These are phyloP conservation scores for Gorsachius magnificus DNA, from an alignment of 2,797 vertebrate species.

Conservation along the genomic window DNA sequence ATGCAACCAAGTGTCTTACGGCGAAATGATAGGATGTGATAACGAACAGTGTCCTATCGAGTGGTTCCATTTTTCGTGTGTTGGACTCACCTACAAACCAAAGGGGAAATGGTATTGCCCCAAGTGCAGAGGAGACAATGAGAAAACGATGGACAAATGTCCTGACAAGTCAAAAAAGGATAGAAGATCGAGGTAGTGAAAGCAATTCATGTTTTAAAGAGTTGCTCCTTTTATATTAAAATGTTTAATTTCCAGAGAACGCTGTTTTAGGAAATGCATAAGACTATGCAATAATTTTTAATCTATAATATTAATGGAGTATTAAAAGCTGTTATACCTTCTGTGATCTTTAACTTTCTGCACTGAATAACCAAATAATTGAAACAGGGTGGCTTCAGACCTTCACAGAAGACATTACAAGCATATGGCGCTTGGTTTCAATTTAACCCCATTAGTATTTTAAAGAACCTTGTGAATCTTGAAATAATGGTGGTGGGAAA, in stretches of 20 bases:
- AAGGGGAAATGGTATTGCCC: slow-evolving; percentile 99
- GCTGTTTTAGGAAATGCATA: slow-evolving; percentile 81
- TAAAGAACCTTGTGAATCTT: slow-evolving; percentile 42
- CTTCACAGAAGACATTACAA: slow-evolving; percentile 64
- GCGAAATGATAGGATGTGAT: slow-evolving; percentile 98
- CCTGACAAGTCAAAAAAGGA: slow-evolving; percentile 97
- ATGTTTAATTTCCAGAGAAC: slow-evolving; percentile 65
- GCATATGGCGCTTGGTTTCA: slow-evolving; percentile 14
- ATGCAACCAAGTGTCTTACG: slow-evolving; percentile 96
- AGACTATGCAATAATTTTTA: slow-evolving; percentile 87
- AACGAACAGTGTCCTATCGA: slow-evolving; percentile 97
- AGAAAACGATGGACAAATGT: slow-evolving; percentile 99
- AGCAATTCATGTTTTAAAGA: slow-evolving; percentile 70
- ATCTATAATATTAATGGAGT: slow-evolving; percentile 79
- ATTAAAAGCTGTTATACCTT: slow-evolving; percentile 81
- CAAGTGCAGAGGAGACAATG: slow-evolving; percentile 95
- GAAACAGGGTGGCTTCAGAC: slow-evolving; percentile 74
- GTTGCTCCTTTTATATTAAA: slow-evolving; percentile 76
- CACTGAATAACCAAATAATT: slow-evolving; percentile 80
- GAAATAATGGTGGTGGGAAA: slow-evolving; percentile 36
- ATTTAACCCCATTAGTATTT: slow-evolving; percentile 38
- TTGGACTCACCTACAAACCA: slow-evolving; percentile 96
- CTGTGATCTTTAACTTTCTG: slow-evolving; percentile 80
- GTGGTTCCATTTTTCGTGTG: slow-evolving; percentile 98
- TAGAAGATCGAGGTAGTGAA: slow-evolving; percentile 94